These are phyloP conservation scores for Lutjanus erythropterus DNA, from an alignment of 2,113 vertebrate genomes.

Conservation along the genomic window DNA sequence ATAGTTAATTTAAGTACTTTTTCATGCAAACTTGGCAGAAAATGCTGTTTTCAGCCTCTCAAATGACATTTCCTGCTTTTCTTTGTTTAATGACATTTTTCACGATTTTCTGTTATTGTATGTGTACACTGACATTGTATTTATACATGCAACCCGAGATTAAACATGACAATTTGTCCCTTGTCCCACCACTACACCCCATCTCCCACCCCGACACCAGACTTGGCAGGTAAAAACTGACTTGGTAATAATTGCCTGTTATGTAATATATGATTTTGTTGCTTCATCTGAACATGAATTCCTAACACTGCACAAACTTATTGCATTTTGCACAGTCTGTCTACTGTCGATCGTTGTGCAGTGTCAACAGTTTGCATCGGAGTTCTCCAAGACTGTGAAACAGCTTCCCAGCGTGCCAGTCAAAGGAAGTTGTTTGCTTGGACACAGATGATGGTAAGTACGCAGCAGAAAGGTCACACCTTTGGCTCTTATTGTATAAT, in stretches of 20 bases:
- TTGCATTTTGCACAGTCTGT: neutral
- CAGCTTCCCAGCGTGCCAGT: neutral
- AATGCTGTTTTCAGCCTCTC: too few relatives aligned
- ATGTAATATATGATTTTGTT: neutral
- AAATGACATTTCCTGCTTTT: too few relatives aligned
- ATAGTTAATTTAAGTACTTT: too few relatives aligned
- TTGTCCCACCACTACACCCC: too few relatives aligned
- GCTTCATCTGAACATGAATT: neutral
- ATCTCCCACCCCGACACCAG: too few relatives aligned
- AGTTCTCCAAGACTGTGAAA: neutral
- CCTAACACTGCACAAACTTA: neutral
- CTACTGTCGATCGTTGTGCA: neutral
- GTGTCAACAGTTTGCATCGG: constrained; percentile 4
- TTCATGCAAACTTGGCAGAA: too few relatives aligned
- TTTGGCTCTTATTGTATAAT: constrained; percentile 42
- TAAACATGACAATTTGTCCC: too few relatives aligned
- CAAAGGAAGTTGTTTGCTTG: constrained; percentile 35
- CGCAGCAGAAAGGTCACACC: constrained; percentile 45
- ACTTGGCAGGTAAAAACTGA: too few relatives aligned
- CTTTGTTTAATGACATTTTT: too few relatives aligned
- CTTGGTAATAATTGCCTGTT: neutral
- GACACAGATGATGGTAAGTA: constrained; percentile 12
- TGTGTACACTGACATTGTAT: too few relatives aligned
- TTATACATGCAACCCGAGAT: too few relatives aligned
- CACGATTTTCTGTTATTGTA: too few relatives aligned